Base-by-base conservation (phyloP, 2,113 vertebrate species). In the Jacana jacana region DNA sequence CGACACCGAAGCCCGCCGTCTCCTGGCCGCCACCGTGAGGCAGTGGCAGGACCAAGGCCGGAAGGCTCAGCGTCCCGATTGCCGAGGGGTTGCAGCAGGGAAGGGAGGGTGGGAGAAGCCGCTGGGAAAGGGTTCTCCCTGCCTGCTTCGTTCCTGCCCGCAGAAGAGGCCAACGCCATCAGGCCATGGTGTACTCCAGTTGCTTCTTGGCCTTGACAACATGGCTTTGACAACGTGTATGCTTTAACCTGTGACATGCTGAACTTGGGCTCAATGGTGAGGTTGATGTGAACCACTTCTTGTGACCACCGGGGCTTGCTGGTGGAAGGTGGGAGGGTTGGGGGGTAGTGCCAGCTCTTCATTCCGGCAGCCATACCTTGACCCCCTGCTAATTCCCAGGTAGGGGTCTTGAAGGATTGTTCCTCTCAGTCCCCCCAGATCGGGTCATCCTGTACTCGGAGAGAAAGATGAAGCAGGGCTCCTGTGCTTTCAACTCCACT, bases 401-500 rank as follows among this genome's bases (percentile, higher is more conserved):
- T 70, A 28, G 1, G 5, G 28, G 61, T 83, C 44, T 44, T 44
- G 18, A 81, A 33, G 35, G 54, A 55, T 88, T 64, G 88, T 65
- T 33, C 19, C 9, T 20, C 9, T 72, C 46, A 54, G 54, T 16
- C 23, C 27, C n/a, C n/a, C 14, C 15, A 0, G 1, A 2, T 23
- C 3, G 8, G 55, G 61, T 71, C 91, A 78, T 76, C 58, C 72
- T 54, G 65, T 70, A 24, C 46, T 75, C 44, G 27, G 75, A 75
- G 61, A 92, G 86, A 86, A 91, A 82, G 39, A 77, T 83, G 91
- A 95, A 95, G 88, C 71, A 91, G 73, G 76, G 95, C 76, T 73
- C 33, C 70, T 55, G 65, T 0, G 1, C 86, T 90, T 93, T 93
- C 91, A 89, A 87, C 76, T 96, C 57, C 72, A 69, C 81, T 94